Evolutionary conservation across 2,797 vertebrate species (phyloP).

Genomic region (Protonibea diacanthus): DNA sequence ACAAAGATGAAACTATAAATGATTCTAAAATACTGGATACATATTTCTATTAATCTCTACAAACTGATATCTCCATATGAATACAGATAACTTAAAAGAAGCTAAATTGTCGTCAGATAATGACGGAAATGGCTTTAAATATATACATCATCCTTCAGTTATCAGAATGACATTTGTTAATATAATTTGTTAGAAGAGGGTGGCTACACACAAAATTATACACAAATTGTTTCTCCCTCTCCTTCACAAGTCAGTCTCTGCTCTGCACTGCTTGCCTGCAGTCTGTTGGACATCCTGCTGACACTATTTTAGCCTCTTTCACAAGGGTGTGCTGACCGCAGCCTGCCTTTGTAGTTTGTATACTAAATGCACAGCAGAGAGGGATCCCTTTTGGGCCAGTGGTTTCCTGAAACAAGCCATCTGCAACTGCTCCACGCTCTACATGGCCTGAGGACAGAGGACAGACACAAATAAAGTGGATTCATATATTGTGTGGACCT

Average conservation of each 20-base stretch:
- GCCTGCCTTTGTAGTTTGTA: slow-evolving; percentile 86
- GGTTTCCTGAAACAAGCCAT: slow-evolving; percentile 84
- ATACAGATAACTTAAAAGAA: too few species aligned
- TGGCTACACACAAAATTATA: too few species aligned
- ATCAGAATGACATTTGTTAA: not conserved
- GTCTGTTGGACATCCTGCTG: slow-evolving; percentile 81
- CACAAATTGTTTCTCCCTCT: not conserved
- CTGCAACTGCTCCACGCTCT: slow-evolving; percentile 78
- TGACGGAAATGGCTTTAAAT: not conserved
- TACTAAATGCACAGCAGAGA: slow-evolving; percentile 82
- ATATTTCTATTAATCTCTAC: too few species aligned
- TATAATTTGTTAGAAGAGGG: not conserved
- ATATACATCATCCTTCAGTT: not conserved
- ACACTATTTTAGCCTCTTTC: slow-evolving; percentile 85
- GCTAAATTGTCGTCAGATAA: too few species aligned
- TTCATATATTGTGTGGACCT: slow-evolving; percentile 66
- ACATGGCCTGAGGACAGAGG: slow-evolving; percentile 73
- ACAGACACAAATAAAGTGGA: slow-evolving; percentile 70
- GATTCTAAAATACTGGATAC: too few species aligned
- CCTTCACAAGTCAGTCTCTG: slow-evolving; percentile 30
- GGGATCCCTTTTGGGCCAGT: slow-evolving; percentile 78
- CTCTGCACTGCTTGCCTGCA: slow-evolving; percentile 57
- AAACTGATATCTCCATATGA: too few species aligned
- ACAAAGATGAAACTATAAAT: too few species aligned
- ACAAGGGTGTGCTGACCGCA: slow-evolving; percentile 83